Conservation (phyloP, 2,113 vertebrate species). For the Numenius arquata region DNA sequence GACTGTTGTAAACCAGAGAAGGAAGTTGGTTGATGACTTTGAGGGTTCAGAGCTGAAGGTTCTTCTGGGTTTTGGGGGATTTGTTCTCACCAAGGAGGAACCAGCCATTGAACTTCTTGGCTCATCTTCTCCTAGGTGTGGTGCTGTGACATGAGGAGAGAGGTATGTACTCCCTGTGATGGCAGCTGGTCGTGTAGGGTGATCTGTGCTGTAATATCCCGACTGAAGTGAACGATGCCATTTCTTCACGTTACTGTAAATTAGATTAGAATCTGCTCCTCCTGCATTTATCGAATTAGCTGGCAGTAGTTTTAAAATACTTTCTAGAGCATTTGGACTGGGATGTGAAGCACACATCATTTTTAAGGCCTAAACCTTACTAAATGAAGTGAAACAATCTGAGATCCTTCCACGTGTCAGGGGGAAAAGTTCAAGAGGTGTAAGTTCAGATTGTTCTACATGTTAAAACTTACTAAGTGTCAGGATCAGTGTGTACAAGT, state of each 20-base stretch:
- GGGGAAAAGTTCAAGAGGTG: background rate
- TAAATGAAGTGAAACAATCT: background rate
- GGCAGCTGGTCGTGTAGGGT: background rate
- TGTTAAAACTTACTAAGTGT: constrained; percentile 15
- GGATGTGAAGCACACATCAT: background rate
- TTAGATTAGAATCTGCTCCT: background rate
- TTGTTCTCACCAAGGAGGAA: background rate
- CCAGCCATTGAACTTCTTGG: background rate
- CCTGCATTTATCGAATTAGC: background rate
- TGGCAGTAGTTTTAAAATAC: background rate
- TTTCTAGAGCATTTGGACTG: background rate
- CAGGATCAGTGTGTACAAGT: background rate
- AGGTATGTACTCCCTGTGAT: background rate
- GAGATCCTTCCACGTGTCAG: background rate
- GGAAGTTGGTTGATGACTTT: background rate
- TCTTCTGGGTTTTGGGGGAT: background rate
- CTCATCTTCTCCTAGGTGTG: background rate
- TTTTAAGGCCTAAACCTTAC: background rate
- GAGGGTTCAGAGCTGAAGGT: background rate
- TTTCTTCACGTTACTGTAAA: background rate
- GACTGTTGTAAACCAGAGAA: background rate
- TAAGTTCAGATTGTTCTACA: background rate
- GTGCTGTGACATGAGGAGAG: background rate
- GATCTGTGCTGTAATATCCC: background rate
- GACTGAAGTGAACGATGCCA: background rate